These are phyloP conservation scores for Phocoena sinus DNA, from an alignment of 2,113 vertebrate genomes.

Conservation along the genomic window DNA sequence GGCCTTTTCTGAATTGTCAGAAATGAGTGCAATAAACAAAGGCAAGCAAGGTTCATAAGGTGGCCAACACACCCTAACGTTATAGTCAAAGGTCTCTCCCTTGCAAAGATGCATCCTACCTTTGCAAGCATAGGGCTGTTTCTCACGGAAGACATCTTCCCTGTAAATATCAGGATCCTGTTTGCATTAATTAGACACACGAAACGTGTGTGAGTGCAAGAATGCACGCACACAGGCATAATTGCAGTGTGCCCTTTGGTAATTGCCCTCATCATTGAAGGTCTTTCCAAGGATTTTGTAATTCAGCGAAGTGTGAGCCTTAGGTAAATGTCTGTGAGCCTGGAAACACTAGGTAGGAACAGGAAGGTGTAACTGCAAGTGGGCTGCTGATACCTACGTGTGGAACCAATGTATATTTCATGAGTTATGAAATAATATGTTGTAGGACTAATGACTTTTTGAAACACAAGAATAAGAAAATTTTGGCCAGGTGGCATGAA, in stretches of 20 bases:
- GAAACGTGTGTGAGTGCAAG: fast-evolving
- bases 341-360: neutral
- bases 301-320: neutral
- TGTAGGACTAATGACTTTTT: neutral
- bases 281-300: neutral
- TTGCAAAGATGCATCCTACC: neutral
- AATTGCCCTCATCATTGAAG: neutral
- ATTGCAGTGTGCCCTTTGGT: neutral
- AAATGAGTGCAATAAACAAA: neutral
- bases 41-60: neutral
- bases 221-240: neutral
- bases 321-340: neutral
- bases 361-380: neutral
- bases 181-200: neutral
- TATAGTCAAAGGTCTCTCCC: neutral
- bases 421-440: neutral
- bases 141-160: neutral
- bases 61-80: neutral
- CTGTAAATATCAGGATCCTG: neutral
- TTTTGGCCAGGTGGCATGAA: neutral
- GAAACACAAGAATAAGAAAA: neutral
- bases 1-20: conserved; percentile 1
- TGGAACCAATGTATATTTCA: neutral
- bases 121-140: neutral
- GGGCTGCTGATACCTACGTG: neutral